Percentiles rank a stretch among this genome's conserved stretches.
phyloP scores from a whole-genome alignment of 2,888 invertebrate genomes.

The Alentia gelatinosa region DNA sequence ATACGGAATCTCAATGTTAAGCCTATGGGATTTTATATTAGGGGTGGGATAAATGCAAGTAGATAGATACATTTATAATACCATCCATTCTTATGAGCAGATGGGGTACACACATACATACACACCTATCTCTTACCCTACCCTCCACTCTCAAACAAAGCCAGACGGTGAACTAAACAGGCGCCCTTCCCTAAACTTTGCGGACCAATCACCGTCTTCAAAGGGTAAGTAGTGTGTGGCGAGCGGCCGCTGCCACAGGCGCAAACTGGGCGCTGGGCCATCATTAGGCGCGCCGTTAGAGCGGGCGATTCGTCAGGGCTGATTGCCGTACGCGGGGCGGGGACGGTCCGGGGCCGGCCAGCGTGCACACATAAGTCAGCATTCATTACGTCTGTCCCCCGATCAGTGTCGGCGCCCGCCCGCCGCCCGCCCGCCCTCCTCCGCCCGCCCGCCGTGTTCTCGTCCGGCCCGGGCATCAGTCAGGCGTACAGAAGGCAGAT shows the following conservation, averaged over 20 bases:
- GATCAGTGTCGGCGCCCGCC: background rate
- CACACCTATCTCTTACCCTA: too few relatives aligned
- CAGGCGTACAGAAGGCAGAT: conserved; percentile 26
- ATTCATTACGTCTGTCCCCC: background rate
- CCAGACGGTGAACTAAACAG: background rate
- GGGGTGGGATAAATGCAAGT: too few relatives aligned
- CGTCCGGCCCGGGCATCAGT: conserved; percentile 22
- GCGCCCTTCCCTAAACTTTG: background rate
- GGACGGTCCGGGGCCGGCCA: background rate
- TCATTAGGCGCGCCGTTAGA: background rate
- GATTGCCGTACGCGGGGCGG: background rate
- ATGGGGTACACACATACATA: too few relatives aligned
- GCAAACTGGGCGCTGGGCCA: background rate
- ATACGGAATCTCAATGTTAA: too few relatives aligned
- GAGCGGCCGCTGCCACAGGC: background rate
- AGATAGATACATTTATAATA: too few relatives aligned
- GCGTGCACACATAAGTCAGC: conserved; percentile 22
- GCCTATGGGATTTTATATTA: too few relatives aligned
- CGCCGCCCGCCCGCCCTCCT: background rate
- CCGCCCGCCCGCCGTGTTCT: background rate
- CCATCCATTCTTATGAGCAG: too few relatives aligned
- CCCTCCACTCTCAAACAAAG: too few relatives aligned
- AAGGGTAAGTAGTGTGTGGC: conserved; percentile 5
- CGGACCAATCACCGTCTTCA: background rate
- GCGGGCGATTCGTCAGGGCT: conserved; percentile 13